Conservation (phyloP, 2,888 invertebrate species). For the Pandemis cinnamomeana region DNA sequence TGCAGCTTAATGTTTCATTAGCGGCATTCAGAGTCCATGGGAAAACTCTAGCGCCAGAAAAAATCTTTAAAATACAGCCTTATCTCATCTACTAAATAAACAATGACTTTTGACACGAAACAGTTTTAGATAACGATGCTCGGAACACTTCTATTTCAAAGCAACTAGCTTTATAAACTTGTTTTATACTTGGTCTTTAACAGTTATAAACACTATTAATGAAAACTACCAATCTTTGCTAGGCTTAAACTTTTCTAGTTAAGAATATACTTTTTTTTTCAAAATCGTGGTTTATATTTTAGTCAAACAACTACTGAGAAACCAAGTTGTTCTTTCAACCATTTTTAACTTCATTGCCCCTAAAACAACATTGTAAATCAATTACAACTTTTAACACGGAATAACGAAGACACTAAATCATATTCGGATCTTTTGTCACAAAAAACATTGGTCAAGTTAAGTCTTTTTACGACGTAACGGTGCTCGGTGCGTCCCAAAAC, state of each 20-base stretch:
- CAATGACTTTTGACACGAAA: constrained; percentile 60
- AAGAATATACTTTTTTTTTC: background rate
- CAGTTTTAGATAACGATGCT: constrained; percentile 54
- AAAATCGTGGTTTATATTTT: constrained; percentile 14
- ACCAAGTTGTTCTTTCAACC: background rate
- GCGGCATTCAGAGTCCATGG: constrained; percentile 64
- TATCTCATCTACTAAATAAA: constrained; percentile 63
- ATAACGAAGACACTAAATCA: constrained; percentile 69
- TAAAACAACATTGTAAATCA: constrained; percentile 37
- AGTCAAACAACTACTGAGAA: background rate
- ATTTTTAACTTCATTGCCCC: background rate
- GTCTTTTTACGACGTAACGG: constrained; percentile 72
- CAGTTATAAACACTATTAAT: constrained; percentile 5
- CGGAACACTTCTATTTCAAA: constrained; percentile 40
- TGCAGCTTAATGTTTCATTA: constrained; percentile 76
- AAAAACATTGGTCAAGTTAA: constrained; percentile 73
- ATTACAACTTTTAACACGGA: constrained; percentile 30
- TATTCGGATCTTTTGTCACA: constrained; percentile 74
- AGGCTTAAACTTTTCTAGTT: background rate
- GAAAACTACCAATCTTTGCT: background rate
- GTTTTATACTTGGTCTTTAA: constrained; percentile 12
- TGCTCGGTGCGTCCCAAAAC: constrained; percentile 67
- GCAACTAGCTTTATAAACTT: constrained; percentile 18
- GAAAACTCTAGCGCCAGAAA: constrained; percentile 60
- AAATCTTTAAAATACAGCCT: constrained; percentile 54